A percentile compares a stretch with the other conserved stretches of the same genome.
phyloP scores from a whole-genome alignment of 2,113 vertebrate species.

The Nansenia antarctica region DNA sequence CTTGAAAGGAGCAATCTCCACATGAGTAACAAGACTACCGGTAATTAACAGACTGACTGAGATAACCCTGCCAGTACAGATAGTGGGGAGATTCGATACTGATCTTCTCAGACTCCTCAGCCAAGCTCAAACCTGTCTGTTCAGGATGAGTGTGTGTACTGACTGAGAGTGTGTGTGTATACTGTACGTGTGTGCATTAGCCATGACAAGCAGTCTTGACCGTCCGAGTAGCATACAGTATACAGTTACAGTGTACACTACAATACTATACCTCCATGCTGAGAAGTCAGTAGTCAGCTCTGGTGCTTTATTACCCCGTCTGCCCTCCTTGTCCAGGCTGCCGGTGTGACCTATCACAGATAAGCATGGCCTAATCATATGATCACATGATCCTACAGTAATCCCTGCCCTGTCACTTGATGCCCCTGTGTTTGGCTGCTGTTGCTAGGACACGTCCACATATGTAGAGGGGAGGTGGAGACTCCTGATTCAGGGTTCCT shows the following conservation, averaged over 20 bases:
- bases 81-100: not conserved
- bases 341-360: constrained; percentile 66
- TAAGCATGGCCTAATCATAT: constrained; percentile 58
- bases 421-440: constrained; percentile 51
- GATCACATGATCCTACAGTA: constrained; percentile 61
- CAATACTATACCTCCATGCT: no score
- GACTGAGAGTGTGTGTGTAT: not conserved
- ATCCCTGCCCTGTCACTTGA: constrained; percentile 59
- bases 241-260: no score
- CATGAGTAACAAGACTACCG: no score
- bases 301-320: constrained; percentile 45
- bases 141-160: not conserved
- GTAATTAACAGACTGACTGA: not conserved
- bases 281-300: constrained; percentile 6
- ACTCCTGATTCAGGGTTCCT: not conserved
- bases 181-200: no score
- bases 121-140: not conserved
- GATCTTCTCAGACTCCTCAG: not conserved
- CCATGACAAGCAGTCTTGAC: no score
- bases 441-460: constrained; percentile 34
- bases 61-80: not conserved
- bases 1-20: no score
- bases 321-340: constrained; percentile 37
- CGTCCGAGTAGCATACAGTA: no score
- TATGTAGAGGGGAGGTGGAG: not conserved